phyloP scores from a whole-genome alignment of 2,797 vertebrate species.

The Ispidina lecontei region DNA sequence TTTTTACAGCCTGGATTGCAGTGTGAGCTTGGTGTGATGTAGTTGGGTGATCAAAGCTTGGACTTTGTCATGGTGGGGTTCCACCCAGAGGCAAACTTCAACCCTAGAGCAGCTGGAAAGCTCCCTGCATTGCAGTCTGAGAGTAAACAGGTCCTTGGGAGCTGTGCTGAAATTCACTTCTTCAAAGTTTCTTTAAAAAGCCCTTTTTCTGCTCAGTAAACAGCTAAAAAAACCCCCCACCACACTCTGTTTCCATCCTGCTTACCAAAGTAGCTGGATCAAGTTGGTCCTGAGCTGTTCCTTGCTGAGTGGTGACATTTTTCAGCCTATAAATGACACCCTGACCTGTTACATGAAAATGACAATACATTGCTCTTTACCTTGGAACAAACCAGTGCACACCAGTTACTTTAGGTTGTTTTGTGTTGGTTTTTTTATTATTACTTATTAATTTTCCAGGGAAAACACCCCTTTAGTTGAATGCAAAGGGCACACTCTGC shows the following conservation, averaged over 20 bases:
- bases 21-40: not conserved
- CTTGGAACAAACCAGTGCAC: not conserved
- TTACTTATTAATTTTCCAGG: too few species aligned
- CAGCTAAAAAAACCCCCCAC: too few species aligned
- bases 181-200: not conserved
- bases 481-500: fast-evolving
- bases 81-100: not conserved
- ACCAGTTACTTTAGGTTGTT: not conserved
- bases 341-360: not conserved
- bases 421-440: too few species aligned
- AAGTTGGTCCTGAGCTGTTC: not conserved
- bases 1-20: not conserved
- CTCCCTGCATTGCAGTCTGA: not conserved
- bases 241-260: not conserved
- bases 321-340: not conserved
- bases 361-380: not conserved
- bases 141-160: not conserved
- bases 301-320: not conserved
- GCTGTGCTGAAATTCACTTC: not conserved
- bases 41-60: not conserved
- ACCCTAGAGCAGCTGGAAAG: not conserved
- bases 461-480: not conserved
- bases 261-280: not conserved
- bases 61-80: not conserved
- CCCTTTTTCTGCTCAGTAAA: too few species aligned